Base-by-base conservation (phyloP, 2,797 vertebrate genomes). In the Xenopus petersii region DNA sequence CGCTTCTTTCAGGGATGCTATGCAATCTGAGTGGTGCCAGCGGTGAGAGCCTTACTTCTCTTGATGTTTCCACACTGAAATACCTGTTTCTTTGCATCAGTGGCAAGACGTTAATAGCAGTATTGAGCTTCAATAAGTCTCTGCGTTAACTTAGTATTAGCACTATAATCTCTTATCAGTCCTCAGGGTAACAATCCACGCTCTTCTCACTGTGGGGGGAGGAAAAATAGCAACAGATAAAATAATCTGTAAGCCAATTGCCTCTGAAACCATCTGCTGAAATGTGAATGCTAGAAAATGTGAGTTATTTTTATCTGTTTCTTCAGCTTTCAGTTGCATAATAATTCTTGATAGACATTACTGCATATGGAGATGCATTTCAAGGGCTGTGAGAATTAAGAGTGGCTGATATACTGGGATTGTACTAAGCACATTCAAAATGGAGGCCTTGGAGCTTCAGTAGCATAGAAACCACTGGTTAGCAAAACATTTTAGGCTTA, bases 321-420 rank as follows among this genome's bases (percentile, higher is more conserved):
- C 76, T 78, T 73, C 61, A 78, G 73, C 42, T 73, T 78, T 51
- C 59, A 78, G 70, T 78, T 78, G 70, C 76, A 78, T 78, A 78
- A 78, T 78, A 78, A 78, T 78, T 78, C 51, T 73, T 78, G 71
- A 78, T 78, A 78, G 76, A 78, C 76, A 73, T 69, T 73, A 69
- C 65, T 78, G 71, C 76, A 78, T 73, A 78, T 78, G 71, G 66
- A 78, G 68, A 73, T 65, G 26, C 59, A 69, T 69, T 70, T 64
- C 15, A 78, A 49, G 67, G 24, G n/a, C 51, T 68, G 24, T 9
- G n/a, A 59, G 26, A 46, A 30, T 60, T 24, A 24, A 26, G 58
- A 17, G 21, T 60, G 17, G 17, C 24, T 26, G 26, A 26, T n/a
- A 13, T 17, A 11, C 55, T 58, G n/a, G 36, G 36, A 42, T 42